Evolutionary conservation across 1,140 invertebrate genomes (phyloP).

Genomic region (Bombus haemorrhoidalis): DNA sequence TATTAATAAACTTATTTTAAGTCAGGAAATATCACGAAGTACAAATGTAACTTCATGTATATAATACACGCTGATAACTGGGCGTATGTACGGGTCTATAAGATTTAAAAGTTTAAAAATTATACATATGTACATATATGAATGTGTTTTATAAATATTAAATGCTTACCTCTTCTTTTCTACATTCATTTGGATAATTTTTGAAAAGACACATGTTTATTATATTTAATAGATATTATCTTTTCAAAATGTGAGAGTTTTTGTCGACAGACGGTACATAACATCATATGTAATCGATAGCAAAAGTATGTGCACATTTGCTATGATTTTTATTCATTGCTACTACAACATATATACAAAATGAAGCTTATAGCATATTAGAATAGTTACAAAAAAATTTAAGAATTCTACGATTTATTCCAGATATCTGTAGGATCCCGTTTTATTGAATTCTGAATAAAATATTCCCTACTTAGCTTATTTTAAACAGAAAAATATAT

Average conservation of each 20-base stretch:
- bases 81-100: too few species aligned
- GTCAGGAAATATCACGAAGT: background rate
- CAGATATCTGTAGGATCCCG: background rate
- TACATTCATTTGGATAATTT: background rate
- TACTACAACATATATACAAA: background rate
- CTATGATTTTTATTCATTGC: background rate
- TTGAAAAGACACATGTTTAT: background rate
- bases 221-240: background rate
- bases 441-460: background rate
- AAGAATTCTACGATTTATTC: background rate
- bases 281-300: background rate
- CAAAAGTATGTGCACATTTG: background rate
- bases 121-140: too few species aligned
- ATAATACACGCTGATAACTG: too few species aligned
- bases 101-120: background rate
- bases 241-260: conserved; percentile 1
- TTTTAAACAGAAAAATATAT: too few species aligned
- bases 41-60: too few species aligned
- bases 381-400: background rate
- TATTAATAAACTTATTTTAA: background rate
- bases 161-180: background rate
- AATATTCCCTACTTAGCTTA: background rate
- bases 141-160: background rate
- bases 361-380: background rate
- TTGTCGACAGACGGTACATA: conserved; percentile 2